Evolutionary conservation across 1,140 invertebrate genomes (phyloP).

Genomic region (Glomeris maerens): DNA sequence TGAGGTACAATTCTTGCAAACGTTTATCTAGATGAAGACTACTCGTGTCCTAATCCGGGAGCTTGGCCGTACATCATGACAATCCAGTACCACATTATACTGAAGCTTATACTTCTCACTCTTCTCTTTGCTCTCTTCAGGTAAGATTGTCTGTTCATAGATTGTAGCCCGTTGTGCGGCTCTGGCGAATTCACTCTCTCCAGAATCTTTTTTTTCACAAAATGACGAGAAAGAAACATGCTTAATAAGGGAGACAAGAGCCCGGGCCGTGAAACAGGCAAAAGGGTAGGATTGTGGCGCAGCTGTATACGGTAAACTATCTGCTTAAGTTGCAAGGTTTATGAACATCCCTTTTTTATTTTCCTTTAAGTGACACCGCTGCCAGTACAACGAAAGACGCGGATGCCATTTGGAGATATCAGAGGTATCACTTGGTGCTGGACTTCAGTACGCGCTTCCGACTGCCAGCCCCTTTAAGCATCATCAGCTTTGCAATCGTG

Average conservation of each 20-base stretch:
- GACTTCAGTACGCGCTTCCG: slow-evolving; percentile 32
- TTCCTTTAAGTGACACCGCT: slow-evolving; percentile 29
- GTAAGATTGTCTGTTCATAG: too few relatives aligned
- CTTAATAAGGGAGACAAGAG: too few relatives aligned
- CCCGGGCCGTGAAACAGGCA: too few relatives aligned
- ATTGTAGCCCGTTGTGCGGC: too few relatives aligned
- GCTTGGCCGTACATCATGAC: slow-evolving; percentile 30
- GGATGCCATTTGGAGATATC: slow-evolving; percentile 34
- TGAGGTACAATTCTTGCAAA: neutral
- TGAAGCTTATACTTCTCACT: slow-evolving; percentile 34
- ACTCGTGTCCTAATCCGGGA: slow-evolving; percentile 28
- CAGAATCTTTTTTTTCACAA: too few relatives aligned
- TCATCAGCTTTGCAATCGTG: slow-evolving; percentile 25
- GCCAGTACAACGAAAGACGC: slow-evolving; percentile 27
- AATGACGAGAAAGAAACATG: too few relatives aligned
- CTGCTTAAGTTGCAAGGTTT: neutral
- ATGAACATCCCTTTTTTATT: too few relatives aligned
- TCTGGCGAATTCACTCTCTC: too few relatives aligned
- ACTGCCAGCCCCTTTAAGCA: slow-evolving; percentile 25
- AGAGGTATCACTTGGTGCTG: slow-evolving; percentile 33
- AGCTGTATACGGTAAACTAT: neutral
- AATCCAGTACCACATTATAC: slow-evolving; percentile 33
- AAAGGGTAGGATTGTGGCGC: too few relatives aligned
- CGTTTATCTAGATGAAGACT: slow-evolving; percentile 14
- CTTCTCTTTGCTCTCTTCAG: slow-evolving; percentile 35